Evolutionary conservation across 2,113 vertebrate species (phyloP), one percentile per base, ranked within the genome.

Genomic region (Gymnocephalus cernua): DNA sequence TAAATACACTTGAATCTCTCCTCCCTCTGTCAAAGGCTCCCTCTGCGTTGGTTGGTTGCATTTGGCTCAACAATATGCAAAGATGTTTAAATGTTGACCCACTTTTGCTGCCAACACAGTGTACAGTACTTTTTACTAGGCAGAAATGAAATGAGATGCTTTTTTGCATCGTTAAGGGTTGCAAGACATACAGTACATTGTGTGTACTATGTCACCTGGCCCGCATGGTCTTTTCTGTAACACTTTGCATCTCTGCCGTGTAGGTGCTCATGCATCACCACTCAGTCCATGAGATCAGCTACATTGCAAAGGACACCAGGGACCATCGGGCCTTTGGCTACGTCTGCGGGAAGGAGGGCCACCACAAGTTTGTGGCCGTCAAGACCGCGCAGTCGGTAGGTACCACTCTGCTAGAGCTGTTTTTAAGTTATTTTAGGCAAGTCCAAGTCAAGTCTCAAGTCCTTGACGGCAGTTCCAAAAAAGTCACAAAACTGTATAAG

Each of bases 311-410:
- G 95, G 98, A 99, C 86, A 98, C 98, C 90, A 97, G 97, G 77
- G 98, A 99, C 90, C 96, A 99, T 89, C 95, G 98, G 78, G 98
- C 98, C 14, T 99, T 99, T 56, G 98, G 98, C 83, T 99, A 98
- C 2, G 97, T 99, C 6, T 99, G 98, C 41, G 98, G 98, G 67
- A 98, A 98, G 84, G 98, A 99, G 88, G 97, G 98, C 56, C 97
- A 99, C 89, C 98, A 99, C 82, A 96, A 96, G 95, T 99, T 99
- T 86, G 98, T 99, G 94, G 98, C 98, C 94, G 98, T 99, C 91
- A 99, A 99, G 94, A 98, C 97, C 5, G 95, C 97, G 38, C 97
- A 99, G 90, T 97, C 98, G 88, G 98, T 99, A 87, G 96, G 97
- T 83, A 16, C 12, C 13, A 35, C 15, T 27, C 21, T 61, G 15